Percentiles rank a stretch among this genome's conserved stretches.
phyloP scores from a whole-genome alignment of 2,888 invertebrate species.

The Poecilobothrus nobilitatus region DNA sequence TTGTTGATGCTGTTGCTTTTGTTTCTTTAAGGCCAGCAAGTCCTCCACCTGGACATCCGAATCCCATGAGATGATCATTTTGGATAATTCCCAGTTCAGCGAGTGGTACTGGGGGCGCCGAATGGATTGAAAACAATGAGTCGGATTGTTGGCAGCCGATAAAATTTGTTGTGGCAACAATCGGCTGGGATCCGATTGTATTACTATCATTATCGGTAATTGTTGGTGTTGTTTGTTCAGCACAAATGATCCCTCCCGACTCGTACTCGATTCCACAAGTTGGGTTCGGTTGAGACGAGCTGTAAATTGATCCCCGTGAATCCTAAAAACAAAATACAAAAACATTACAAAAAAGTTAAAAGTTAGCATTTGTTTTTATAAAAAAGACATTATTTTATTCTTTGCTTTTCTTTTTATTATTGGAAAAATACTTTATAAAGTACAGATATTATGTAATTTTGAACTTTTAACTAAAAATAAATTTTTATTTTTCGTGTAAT shows the following conservation, averaged over 20 bases:
- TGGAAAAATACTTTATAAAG: no score
- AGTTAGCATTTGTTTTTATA: background rate
- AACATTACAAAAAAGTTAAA: background rate
- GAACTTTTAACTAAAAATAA: no score
- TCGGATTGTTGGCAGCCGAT: slow-evolving; percentile 43
- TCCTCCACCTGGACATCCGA: slow-evolving; percentile 25
- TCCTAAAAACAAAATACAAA: slow-evolving; percentile 30
- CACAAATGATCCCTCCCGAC: slow-evolving; percentile 43
- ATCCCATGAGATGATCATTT: slow-evolving; percentile 20
- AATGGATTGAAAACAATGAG: slow-evolving; percentile 59
- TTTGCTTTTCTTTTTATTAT: no score
- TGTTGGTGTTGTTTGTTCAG: slow-evolving; percentile 26
- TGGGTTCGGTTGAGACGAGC: slow-evolving; percentile 46
- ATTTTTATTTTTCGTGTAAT: no score
- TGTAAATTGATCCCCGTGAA: slow-evolving; percentile 45
- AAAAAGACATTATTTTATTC: no score
- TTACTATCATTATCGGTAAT: slow-evolving; percentile 19
- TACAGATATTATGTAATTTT: no score
- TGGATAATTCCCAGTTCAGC: slow-evolving; percentile 42
- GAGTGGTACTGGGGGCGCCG: slow-evolving; percentile 52
- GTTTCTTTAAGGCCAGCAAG: slow-evolving; percentile 16
- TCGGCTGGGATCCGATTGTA: slow-evolving; percentile 30
- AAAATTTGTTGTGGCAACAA: slow-evolving; percentile 27
- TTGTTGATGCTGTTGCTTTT: slow-evolving; percentile 20
- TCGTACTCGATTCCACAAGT: slow-evolving; percentile 44